phyloP scores from a whole-genome alignment of 1,140 invertebrate genomes.

The Drosophila obscura region DNA sequence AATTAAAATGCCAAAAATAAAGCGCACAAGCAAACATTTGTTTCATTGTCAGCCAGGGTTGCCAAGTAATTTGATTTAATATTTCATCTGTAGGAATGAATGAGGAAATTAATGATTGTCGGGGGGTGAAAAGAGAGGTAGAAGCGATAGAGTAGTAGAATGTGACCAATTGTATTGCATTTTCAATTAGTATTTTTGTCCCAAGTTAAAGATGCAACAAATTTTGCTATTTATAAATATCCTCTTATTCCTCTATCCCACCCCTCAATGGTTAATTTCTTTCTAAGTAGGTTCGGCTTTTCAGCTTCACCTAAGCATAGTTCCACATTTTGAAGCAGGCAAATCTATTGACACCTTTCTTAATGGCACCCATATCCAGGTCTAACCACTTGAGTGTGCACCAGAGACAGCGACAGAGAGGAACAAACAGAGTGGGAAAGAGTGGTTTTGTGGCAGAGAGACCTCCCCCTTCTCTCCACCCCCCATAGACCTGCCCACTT shows the following conservation, averaged over 20 bases:
- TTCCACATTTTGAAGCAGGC: not conserved
- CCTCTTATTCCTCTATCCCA: too few relatives aligned
- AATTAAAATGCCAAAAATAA: conserved; percentile 64
- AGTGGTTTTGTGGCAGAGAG: not conserved
- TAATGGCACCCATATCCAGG: conserved; percentile 24
- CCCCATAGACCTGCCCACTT: conserved; percentile 28
- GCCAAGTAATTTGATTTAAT: conserved; percentile 56
- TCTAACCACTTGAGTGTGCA: conserved; percentile 18
- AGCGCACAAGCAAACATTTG: conserved; percentile 43
- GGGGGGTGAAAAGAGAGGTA: too few relatives aligned
- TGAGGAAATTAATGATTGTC: too few relatives aligned
- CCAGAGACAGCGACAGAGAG: not conserved
- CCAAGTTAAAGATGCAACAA: too few relatives aligned
- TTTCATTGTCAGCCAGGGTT: conserved; percentile 54
- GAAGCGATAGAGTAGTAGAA: too few relatives aligned
- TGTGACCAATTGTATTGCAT: too few relatives aligned
- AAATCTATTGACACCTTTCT: conserved; percentile 39
- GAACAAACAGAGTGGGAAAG: conserved; percentile 4
- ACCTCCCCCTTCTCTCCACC: not conserved
- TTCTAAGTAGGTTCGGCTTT: too few relatives aligned
- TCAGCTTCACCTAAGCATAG: too few relatives aligned
- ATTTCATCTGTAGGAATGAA: conserved; percentile 15
- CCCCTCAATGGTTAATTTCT: too few relatives aligned
- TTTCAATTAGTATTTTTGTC: too few relatives aligned
- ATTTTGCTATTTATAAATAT: too few relatives aligned